Evolutionary conservation across 1,140 invertebrate species (phyloP), one percentile per base, ranked within the genome.

Genomic region (Lepidostoma basale): DNA sequence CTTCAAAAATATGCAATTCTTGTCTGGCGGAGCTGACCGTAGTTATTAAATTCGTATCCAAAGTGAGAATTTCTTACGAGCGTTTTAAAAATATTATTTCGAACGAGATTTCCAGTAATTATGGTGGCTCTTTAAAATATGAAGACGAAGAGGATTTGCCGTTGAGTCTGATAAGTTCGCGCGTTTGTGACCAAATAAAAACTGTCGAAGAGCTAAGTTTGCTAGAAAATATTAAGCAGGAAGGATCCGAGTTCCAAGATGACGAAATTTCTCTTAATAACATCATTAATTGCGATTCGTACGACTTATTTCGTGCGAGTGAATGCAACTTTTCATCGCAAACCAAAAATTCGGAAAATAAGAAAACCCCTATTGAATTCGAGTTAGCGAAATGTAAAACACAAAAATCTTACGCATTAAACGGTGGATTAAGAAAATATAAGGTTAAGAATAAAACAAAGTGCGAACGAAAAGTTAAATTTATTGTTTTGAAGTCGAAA

Each of bases 11-110:
- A 22, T 60, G 56, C 23, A 22, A 26, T 40, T 40, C 22, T 12
- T 60, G 56, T 25, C n/a, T 60, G n/a, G 18, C 36, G 6, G 56
- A 60, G 14, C 42, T 60, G 39, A 60, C 39, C 12, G 12, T 60
- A 9, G 56, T 60, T 2, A 60, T 60, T 9, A 44, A 60, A 16
- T 60, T 60, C 42, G 20, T 60, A n/a, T 42, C 56, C 1, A 60
- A 60, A 40, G 56, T 60, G 12, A 60, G 25, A 16, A 16, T 16
- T 42, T 60, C 56, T 6, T 60, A 6, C 12, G 18, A 40, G 14
- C 40, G 25, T 26, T 42, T 60, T 0, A 60, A 23, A 26, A 12
- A 14, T 23, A 25, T 44, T 42, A 9, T n/a, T n/a, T n/a, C n/a
- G n/a, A n/a, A n/a, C n/a, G n/a, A n/a, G n/a, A n/a, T n/a, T n/a